Evolutionary conservation across 1,140 invertebrate genomes (phyloP), one percentile per base, ranked within the genome.

Genomic region (Prorops nasuta): DNA sequence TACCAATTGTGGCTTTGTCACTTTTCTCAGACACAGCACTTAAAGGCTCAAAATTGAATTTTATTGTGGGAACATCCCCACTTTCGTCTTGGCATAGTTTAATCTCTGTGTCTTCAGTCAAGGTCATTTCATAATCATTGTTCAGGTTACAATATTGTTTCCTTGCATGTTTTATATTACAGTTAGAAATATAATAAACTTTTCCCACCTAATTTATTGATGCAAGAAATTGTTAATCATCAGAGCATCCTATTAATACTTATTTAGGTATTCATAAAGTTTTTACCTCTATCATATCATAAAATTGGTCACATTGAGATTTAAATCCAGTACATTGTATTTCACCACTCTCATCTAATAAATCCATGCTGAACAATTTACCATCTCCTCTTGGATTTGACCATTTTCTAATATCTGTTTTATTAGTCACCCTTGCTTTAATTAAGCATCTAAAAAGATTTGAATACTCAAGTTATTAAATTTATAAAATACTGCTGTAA

Each of bases 81-180:
- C 69, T 64, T 35, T 85, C 83, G 48, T 85, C 80, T 40, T 80
- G 76, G 60, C 89, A 92, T 40, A 83, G 81, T 28, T 86, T 78
- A 6, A 96, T 81, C 56, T 88, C 79, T 0, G 92, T 90, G 22
- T 97, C 91, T 15, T 78, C 74, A n/a, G 79, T 86, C 59, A 98
- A 86, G 0, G 90, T 90, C 85, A 99, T 90, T 69, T 99, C 97
- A 68, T 98, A 99, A 69, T 98, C 94, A 74, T 98, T 94, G 38
- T 94, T 91, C 9, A 96, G 69, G 34, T 77, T 84, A 12, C 82
- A 84, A 66, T 85, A 98, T 63, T 92, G 84, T 71, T 96, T 97
- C 71, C 98, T 98, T 1, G 96, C 95, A 14, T 89, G 83, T 74
- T 97, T 98, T 7, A 98, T 67, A 16, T 77, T 69, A 44, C 86